These are phyloP conservation scores for Ypsolopha sequella DNA, from an alignment of 2,888 invertebrate species.

Conservation along the genomic window DNA sequence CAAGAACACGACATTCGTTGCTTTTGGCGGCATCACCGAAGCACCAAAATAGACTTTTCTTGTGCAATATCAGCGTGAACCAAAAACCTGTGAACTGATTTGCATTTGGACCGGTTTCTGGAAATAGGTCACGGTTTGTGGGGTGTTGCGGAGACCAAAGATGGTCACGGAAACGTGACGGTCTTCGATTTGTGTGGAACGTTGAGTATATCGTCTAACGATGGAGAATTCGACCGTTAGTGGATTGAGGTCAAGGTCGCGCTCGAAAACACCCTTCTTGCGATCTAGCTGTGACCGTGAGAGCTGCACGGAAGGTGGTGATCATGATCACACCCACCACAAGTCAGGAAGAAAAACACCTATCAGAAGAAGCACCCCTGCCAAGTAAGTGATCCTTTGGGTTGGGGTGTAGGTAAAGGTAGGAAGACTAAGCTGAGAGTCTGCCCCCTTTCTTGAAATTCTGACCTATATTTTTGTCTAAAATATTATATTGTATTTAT, in stretches of 20 bases:
- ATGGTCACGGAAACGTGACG: constrained; percentile 21
- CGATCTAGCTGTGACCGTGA: constrained; percentile 71
- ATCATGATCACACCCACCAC: constrained; percentile 64
- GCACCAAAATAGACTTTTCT: constrained; percentile 64
- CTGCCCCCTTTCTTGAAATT: too few relatives aligned
- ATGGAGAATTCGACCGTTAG: constrained; percentile 58
- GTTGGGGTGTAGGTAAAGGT: too few relatives aligned
- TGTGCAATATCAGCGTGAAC: constrained; percentile 45
- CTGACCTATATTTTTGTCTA: too few relatives aligned
- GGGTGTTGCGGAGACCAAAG: constrained; percentile 18
- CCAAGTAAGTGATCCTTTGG: constrained; percentile 46
- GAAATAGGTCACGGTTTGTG: constrained; percentile 24
- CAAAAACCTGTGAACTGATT: constrained; percentile 28
- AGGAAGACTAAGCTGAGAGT: too few relatives aligned
- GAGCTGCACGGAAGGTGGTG: constrained; percentile 62
- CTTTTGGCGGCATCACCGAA: constrained; percentile 65
- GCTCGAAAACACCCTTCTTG: constrained; percentile 77
- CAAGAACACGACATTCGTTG: constrained; percentile 19
- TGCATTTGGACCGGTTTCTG: constrained; percentile 23
- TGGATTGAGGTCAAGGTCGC: constrained; percentile 76
- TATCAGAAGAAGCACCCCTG: constrained; percentile 55
- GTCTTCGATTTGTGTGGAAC: constrained; percentile 2
- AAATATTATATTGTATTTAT: too few relatives aligned
- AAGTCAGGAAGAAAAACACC: constrained; percentile 65
- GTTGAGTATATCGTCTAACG: constrained; percentile 9